Percentiles rank a stretch among this genome's conserved stretches.
Conservation (phyloP, 1,140 invertebrate species). For the Mactra quadrangularis region DNA sequence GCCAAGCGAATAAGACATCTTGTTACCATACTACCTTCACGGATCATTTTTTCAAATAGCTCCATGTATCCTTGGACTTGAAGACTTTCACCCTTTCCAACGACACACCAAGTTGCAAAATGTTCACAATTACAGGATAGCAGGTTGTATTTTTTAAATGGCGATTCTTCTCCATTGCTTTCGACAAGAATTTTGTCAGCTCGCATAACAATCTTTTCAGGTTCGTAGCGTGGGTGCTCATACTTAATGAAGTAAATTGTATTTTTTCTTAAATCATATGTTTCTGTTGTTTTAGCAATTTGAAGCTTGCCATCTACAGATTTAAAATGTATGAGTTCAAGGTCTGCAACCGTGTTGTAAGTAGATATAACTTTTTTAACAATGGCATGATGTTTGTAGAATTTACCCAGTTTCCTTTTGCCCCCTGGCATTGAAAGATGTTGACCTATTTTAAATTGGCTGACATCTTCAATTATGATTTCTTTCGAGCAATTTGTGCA, state of each 20-base stretch:
- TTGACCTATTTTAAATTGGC: constrained; percentile 16
- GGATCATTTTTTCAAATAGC: not conserved
- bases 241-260: constrained; percentile 35
- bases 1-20: not conserved
- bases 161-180: not conserved
- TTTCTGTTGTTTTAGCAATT: constrained; percentile 6
- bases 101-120: constrained; percentile 52
- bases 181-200: constrained; percentile 29
- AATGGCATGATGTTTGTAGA: constrained; percentile 40
- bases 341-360: not conserved
- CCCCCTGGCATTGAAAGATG: constrained; percentile 37
- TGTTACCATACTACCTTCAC: too few species aligned
- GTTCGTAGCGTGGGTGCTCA: not conserved
- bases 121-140: constrained; percentile 42
- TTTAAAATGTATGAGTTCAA: constrained; percentile 19
- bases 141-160: constrained; percentile 25
- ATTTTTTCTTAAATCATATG: constrained; percentile 19
- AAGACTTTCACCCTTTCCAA: constrained; percentile 39
- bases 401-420: not conserved
- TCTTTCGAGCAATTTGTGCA: constrained; percentile 26
- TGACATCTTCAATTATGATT: not conserved
- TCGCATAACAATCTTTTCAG: constrained; percentile 28
- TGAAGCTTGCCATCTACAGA: not conserved
- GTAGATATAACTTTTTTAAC: not conserved
- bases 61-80: constrained; percentile 13